A percentile compares a stretch with the other conserved stretches of the same genome.
These are phyloP conservation scores for Myxocyprinus asiaticus DNA, from an alignment of 2,113 vertebrate species.

Conservation along the genomic window DNA sequence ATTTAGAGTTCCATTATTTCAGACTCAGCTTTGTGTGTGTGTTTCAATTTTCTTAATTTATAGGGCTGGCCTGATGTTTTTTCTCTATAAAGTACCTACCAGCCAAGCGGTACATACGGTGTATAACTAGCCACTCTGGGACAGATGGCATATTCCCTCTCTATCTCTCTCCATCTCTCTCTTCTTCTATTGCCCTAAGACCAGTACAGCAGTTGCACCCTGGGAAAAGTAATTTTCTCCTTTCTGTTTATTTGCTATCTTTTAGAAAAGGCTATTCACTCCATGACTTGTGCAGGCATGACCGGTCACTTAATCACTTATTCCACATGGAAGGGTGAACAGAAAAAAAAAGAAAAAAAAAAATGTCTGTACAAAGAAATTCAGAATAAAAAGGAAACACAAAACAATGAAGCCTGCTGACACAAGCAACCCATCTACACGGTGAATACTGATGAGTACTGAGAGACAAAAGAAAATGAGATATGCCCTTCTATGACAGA, in stretches of 20 bases:
- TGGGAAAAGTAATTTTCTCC: slow-evolving; percentile 2
- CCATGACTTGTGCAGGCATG: slow-evolving; percentile 9
- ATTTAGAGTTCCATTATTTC: background rate
- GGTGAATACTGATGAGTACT: background rate
- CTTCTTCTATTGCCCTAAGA: background rate
- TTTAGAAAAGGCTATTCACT: slow-evolving; percentile 21
- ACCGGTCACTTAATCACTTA: slow-evolving; percentile 11
- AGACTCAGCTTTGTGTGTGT: background rate
- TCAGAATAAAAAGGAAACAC: background rate
- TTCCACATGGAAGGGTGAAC: background rate
- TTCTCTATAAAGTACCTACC: background rate
- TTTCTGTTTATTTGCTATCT: background rate
- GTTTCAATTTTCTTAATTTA: background rate
- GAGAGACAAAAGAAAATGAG: background rate
- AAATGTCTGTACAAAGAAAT: background rate
- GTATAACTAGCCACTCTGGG: slow-evolving; percentile 2
- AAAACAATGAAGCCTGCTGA: background rate
- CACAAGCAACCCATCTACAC: background rate
- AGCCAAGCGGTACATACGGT: background rate
- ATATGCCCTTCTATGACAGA: background rate
- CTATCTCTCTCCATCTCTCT: background rate
- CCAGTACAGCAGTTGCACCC: slow-evolving; percentile 1
- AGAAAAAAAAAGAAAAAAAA: background rate
- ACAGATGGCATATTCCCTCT: slow-evolving; percentile 4
- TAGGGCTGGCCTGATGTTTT: background rate